Evolutionary conservation across 2,113 vertebrate genomes (phyloP).

Genomic region (Pterophyllum scalare): DNA sequence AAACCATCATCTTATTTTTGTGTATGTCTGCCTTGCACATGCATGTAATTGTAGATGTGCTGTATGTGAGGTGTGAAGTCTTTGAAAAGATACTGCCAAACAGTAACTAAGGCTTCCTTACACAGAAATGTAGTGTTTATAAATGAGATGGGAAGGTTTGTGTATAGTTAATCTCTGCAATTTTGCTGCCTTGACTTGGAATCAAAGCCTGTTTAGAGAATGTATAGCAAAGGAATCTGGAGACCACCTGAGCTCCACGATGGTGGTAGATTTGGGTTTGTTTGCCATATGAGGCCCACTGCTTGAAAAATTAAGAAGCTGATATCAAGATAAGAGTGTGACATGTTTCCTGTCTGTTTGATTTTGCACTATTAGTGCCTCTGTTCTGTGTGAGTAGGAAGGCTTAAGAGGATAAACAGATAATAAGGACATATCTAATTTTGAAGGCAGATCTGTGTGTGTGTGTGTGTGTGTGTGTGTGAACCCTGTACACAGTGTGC

Average conservation of each 20-base stretch:
- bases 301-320: slow-evolving; percentile 8
- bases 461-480: too few relatives aligned
- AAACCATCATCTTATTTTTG: slow-evolving; percentile 28
- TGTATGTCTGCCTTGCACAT: background rate
- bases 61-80: slow-evolving; percentile 16
- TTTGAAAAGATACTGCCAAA: slow-evolving; percentile 12
- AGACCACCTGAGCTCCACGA: slow-evolving; percentile 46
- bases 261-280: slow-evolving; percentile 39
- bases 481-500: background rate
- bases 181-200: slow-evolving; percentile 38
- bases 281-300: slow-evolving; percentile 55
- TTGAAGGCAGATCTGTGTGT: background rate
- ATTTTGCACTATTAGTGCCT: slow-evolving; percentile 15
- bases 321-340: slow-evolving; percentile 20
- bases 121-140: slow-evolving; percentile 33
- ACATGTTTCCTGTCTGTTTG: slow-evolving; percentile 7
- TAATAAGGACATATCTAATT: background rate
- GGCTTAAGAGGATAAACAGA: background rate
- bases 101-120: slow-evolving; percentile 4
- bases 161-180: slow-evolving; percentile 36
- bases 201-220: slow-evolving; percentile 40
- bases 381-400: slow-evolving; percentile 1
- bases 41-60: background rate
- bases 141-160: slow-evolving; percentile 31
- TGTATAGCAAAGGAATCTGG: slow-evolving; percentile 6